Evolutionary conservation across 2,113 vertebrate species (phyloP), one percentile per base, ranked within the genome.

Genomic region (Macrotus californicus): DNA sequence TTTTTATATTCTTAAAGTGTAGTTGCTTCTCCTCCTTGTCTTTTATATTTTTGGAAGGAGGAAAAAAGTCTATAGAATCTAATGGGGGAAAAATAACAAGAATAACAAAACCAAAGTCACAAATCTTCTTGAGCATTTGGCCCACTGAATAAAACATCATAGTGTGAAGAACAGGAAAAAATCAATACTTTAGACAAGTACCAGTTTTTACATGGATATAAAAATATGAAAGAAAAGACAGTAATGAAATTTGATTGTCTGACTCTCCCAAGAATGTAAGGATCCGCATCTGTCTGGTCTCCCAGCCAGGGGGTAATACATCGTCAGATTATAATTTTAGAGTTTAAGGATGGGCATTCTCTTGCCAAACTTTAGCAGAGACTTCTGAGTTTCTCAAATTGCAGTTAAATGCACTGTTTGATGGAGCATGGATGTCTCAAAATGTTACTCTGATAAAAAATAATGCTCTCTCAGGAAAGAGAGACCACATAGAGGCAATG

Each of bases 81-180:
- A 96, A 95, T 93, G 75, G 64, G 64, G 34, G n/a, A 36, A 54
- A 50, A 88, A 91, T 72, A 91, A 61, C 41, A 91, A 54, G 56
- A 36, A 69, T 96, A 80, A 95, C 70, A 95, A 52, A 88, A 39
- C 29, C 52, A 70, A 81, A 0, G 3, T 41, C 29, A 16, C 36
- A 77, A 29, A 26, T 93, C 87, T 96, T 97, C 64, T 81, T 87
- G 34, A 81, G n/a, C 34, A 46, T 91, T 93, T 96, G 70, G 41
- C 75, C 34, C 39, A 84, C 24, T 48, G 89, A 89, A 52, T 89
- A 54, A 87, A 83, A 72, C 41, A 87, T 48, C 89, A 94, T 89
- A 48, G 48, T 66, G 0, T 86, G n/a, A 52, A 66, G 31, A 90
- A 26, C 9, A 66, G 93, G 61, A 31, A 72, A 54, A 54, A 48